Percentiles rank a stretch among this genome's conserved stretches.
These are phyloP conservation scores for Alouatta caraya DNA, from an alignment of 2,797 vertebrate genomes.

Conservation along the genomic window DNA sequence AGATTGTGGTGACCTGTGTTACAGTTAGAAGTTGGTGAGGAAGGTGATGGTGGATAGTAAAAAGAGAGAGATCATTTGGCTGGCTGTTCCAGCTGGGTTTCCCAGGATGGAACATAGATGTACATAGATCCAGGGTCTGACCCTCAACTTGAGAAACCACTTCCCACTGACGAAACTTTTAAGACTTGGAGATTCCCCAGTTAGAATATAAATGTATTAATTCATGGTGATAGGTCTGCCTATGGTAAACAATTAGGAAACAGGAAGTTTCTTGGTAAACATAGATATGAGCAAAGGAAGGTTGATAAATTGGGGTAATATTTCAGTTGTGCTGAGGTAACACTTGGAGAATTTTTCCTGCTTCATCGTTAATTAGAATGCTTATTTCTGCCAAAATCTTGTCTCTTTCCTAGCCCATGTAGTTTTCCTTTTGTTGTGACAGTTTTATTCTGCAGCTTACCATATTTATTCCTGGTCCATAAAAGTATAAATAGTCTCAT, in stretches of 20 bases:
- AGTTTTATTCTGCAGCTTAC: slow-evolving; percentile 4
- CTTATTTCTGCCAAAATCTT: slow-evolving; percentile 42
- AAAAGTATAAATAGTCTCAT: slow-evolving; percentile 28
- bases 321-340: slow-evolving; percentile 28
- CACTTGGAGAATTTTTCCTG: slow-evolving; percentile 28
- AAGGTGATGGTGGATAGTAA: slow-evolving; percentile 52
- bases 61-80: background rate
- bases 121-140: slow-evolving; percentile 19
- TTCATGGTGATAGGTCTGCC: background rate
- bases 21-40: slow-evolving; percentile 66
- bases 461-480: slow-evolving; percentile 9
- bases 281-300: slow-evolving; percentile 13
- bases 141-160: background rate
- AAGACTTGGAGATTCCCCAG: slow-evolving; percentile 32
- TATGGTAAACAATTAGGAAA: slow-evolving; percentile 4
- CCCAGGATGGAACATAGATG: background rate
- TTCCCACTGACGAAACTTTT: slow-evolving; percentile 13
- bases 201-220: slow-evolving; percentile 46
- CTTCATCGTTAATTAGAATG: slow-evolving; percentile 51
- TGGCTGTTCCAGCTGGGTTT: slow-evolving; percentile 22
- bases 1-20: slow-evolving; percentile 61
- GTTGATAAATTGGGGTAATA: slow-evolving; percentile 20
- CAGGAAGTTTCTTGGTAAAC: slow-evolving; percentile 44
- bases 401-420: slow-evolving; percentile 21
- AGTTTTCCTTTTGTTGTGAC: slow-evolving; percentile 33